A percentile compares a stretch with the other conserved stretches of the same genome.
Conservation (phyloP, 2,113 vertebrate species). For the Corydoras maculifer region DNA sequence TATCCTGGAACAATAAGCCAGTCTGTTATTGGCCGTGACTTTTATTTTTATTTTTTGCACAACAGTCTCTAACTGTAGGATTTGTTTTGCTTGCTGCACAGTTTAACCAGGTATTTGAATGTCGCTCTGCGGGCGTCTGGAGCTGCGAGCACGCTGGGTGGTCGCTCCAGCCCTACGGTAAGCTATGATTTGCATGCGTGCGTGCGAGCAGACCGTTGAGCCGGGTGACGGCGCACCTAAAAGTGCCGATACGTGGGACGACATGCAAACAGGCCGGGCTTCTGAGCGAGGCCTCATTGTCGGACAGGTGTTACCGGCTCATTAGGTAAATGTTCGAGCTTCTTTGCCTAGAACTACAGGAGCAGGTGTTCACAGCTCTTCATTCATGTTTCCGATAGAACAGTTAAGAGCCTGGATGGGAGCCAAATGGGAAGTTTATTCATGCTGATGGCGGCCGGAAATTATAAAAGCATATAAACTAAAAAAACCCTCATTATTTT, state of each 20-base stretch:
- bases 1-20: constrained; percentile 17
- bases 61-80: constrained; percentile 31
- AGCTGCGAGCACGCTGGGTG: constrained; percentile 1
- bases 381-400: constrained; percentile 9
- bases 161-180: constrained; percentile 18
- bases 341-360: constrained; percentile 39
- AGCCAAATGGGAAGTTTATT: neutral
- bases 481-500: neutral
- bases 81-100: constrained; percentile 4
- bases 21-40: neutral
- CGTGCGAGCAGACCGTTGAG: constrained; percentile 19
- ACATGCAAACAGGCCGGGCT: constrained; percentile 44
- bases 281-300: constrained; percentile 25
- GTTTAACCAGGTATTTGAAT: constrained; percentile 36
- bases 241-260: constrained; percentile 44
- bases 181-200: constrained; percentile 47
- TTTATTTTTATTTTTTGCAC: neutral
- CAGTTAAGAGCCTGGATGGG: neutral
- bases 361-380: constrained; percentile 23
- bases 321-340: constrained; percentile 42
- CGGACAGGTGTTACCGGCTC: constrained; percentile 28
- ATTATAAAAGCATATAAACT: neutral
- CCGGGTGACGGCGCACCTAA: constrained; percentile 11
- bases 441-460: constrained; percentile 2
- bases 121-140: constrained; percentile 13